phyloP scores from a whole-genome alignment of 1,140 invertebrate species.

The Pseudomyrmex pallidus region DNA sequence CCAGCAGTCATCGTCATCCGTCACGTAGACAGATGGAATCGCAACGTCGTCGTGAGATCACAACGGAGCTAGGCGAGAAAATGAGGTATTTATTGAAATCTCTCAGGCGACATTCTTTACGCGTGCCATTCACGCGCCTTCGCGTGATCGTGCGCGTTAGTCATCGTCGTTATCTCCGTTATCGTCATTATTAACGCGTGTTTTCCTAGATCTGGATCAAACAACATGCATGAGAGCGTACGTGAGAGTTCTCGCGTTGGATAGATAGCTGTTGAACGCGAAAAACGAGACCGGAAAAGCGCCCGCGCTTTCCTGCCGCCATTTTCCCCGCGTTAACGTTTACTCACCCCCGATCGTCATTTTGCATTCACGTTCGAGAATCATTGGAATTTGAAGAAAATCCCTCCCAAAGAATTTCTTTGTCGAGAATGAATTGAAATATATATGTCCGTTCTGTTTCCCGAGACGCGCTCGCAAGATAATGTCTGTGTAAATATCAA shows the following conservation, averaged over 20 bases:
- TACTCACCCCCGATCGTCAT: neutral
- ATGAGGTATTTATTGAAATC: slow-evolving; percentile 29
- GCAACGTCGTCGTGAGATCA: slow-evolving; percentile 22
- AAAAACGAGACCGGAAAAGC: neutral
- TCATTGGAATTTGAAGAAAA: neutral
- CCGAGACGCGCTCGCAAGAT: neutral
- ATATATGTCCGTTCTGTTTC: too few species aligned
- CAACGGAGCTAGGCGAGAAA: slow-evolving; percentile 6
- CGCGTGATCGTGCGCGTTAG: too few species aligned
- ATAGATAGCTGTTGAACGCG: neutral
- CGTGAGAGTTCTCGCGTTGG: neutral
- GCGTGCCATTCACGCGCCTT: neutral
- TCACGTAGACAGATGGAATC: slow-evolving; percentile 15
- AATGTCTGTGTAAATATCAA: too few species aligned
- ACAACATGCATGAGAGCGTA: neutral
- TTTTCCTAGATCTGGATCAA: too few species aligned
- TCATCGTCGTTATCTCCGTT: neutral
- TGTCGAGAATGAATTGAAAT: neutral
- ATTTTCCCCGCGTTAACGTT: slow-evolving; percentile 38
- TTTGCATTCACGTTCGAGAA: neutral
- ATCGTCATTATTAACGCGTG: neutral
- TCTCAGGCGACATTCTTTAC: neutral
- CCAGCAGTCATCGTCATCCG: neutral
- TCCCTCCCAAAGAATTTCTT: neutral
- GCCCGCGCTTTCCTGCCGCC: slow-evolving; percentile 16